phyloP scores from a whole-genome alignment of 2,888 invertebrate genomes.

The Scaptodrosophila latifasciaeformis region DNA sequence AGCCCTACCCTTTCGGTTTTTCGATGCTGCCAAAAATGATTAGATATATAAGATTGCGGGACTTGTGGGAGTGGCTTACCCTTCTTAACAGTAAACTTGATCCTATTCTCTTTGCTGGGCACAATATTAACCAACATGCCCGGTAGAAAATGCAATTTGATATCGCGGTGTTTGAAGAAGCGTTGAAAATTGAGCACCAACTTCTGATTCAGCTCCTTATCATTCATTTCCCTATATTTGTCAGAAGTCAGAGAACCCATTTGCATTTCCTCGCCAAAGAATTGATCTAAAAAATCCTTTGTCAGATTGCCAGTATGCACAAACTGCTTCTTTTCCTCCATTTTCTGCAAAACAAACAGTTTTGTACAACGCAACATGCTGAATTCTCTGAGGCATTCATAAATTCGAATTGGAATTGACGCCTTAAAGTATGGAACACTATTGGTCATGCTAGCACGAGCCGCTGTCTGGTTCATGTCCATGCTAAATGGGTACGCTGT shows the following conservation, averaged over 20 bases:
- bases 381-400: constrained; percentile 71
- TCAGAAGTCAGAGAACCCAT: constrained; percentile 72
- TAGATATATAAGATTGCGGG: background rate
- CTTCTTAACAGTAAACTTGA: constrained; percentile 76
- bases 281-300: constrained; percentile 72
- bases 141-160: constrained; percentile 76
- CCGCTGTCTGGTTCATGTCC: constrained; percentile 15
- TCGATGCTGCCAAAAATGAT: constrained; percentile 27
- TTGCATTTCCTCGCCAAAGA: constrained; percentile 64
- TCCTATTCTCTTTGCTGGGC: constrained; percentile 77
- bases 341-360: constrained; percentile 77
- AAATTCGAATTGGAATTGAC: constrained; percentile 72
- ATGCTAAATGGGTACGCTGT: constrained; percentile 32
- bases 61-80: constrained; percentile 27
- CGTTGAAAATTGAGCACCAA: constrained; percentile 76
- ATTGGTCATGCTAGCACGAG: constrained; percentile 36
- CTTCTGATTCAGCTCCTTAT: constrained; percentile 76
- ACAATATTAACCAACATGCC: constrained; percentile 77
- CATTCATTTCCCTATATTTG: constrained; percentile 76
- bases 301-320: constrained; percentile 66
- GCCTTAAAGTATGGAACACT: constrained; percentile 70
- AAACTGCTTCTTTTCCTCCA: constrained; percentile 69
- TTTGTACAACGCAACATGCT: constrained; percentile 78
- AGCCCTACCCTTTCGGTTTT: constrained; percentile 48
- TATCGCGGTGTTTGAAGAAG: constrained; percentile 76